Evolutionary conservation across 2,888 invertebrate species (phyloP).

Genomic region (Cataglyphis livida): DNA sequence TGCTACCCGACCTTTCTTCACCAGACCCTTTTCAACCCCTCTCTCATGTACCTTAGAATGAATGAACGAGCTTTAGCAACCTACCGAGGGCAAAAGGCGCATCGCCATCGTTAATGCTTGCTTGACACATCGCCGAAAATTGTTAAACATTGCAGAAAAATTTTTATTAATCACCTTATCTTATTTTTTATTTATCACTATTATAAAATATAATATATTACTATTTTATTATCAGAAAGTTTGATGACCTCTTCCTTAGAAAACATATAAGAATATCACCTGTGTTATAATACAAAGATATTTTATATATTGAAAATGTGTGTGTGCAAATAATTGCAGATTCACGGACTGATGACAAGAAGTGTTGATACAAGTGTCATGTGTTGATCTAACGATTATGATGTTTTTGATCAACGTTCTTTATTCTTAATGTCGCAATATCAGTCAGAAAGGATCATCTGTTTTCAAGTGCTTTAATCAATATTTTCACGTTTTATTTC

Average conservation of each 20-base stretch:
- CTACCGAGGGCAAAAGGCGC: conserved; percentile 12
- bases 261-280: neutral
- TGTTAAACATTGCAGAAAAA: neutral
- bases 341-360: neutral
- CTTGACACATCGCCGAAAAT: neutral
- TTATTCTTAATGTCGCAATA: neutral
- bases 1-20: conserved; percentile 4
- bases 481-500: neutral
- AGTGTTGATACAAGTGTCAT: conserved; percentile 1
- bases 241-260: neutral
- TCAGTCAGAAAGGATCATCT: neutral
- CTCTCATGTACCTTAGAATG: conserved; percentile 32
- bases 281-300: neutral
- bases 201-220: neutral
- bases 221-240: neutral
- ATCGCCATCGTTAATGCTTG: neutral
- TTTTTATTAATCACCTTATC: conserved; percentile 11
- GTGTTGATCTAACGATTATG: conserved; percentile 1
- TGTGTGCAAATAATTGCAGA: neutral
- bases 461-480: neutral
- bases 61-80: conserved; percentile 37
- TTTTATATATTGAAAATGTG: conserved; percentile 12
- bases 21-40: conserved; percentile 19
- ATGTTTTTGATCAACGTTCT: neutral
- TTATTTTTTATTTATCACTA: conserved; percentile 13